phyloP scores from a whole-genome alignment of 1,140 invertebrate genomes.

The Phymorhynchus buccinoides region DNA sequence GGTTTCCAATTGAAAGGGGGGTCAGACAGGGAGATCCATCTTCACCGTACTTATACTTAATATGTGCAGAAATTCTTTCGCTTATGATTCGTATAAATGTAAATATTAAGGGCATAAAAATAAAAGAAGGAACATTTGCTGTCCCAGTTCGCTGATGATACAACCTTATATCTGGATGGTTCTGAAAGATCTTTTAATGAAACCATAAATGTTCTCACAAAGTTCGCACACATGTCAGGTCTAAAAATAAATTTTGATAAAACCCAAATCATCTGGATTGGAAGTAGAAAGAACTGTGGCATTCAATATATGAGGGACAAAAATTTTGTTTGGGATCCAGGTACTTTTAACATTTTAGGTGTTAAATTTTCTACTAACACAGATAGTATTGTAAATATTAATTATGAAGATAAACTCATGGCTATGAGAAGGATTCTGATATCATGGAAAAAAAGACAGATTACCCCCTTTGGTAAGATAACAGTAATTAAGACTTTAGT shows the following conservation, averaged over 20 bases:
- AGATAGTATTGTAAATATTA: neutral
- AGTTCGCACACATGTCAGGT: neutral
- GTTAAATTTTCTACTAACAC: conserved; percentile 9
- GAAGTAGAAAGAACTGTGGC: too few species aligned
- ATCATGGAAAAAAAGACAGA: neutral
- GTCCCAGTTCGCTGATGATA: conserved; percentile 42
- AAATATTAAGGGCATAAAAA: conserved; percentile 35
- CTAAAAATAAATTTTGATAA: conserved; percentile 2
- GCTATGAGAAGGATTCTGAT: neutral
- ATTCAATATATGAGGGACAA: too few species aligned
- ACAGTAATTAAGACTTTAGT: conserved; percentile 12
- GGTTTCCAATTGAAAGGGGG: conserved; percentile 33
- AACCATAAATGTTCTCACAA: neutral
- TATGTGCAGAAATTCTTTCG: conserved; percentile 35
- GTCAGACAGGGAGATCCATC: conserved; percentile 14
- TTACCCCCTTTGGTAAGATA: conserved; percentile 16
- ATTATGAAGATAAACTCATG: conserved; percentile 28
- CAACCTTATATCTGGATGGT: conserved; percentile 30
- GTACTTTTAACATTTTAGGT: conserved; percentile 23
- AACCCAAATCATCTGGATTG: conserved; percentile 27
- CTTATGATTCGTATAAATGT: conserved; percentile 29
- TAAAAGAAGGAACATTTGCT: conserved; percentile 27
- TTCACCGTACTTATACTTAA: conserved; percentile 30
- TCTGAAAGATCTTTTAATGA: conserved; percentile 19
- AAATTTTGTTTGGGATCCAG: conserved; percentile 22